Evolutionary conservation across 2,113 vertebrate species (phyloP), one percentile per base, ranked within the genome.

Genomic region (Platycercus adscitus): DNA sequence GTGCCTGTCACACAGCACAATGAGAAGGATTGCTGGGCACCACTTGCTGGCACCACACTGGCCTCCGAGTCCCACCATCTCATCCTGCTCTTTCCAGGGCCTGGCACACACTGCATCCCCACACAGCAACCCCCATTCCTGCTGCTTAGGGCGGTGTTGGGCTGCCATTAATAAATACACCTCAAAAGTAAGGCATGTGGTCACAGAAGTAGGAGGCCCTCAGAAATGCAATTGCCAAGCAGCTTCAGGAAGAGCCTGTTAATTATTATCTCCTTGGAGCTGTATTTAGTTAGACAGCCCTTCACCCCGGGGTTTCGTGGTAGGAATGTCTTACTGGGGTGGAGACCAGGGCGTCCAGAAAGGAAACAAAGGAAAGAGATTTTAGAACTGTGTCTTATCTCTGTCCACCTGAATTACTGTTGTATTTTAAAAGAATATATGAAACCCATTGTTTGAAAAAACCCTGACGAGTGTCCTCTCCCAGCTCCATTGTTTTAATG

Each of bases 401-500:
- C 46, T 37, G 28, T 43, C 68, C 90, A 89, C 85, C 82, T 91
- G 89, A 82, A 77, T 58, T 76, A n/a, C 79, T 77, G 75, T 41
- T 86, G 47, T 66, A 31, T 83, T 96, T 90, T 83, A 86, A 95
- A 78, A 88, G 60, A 78, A 46, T 91, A 91, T 9, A 21, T 49
- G 70, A 87, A 95, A 86, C 43, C 69, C 35, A 55, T 91, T 91
- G 81, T 95, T 95, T 95, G 88, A 77, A 88, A 66, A 91, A 88
- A 11, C 81, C 49, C 58, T 80, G 88, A 91, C 68, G 53, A 92
- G 75, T 61, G 46, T 72, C 43, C 71, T 95, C 63, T 88, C 71
- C 47, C 49, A 46, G 66, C 41, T 69, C 66, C 81, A 86, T 91
- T 93, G 93, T 88, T 95, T 79, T 92, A 88, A 88, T 3, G 9